These are phyloP conservation scores for Marisa cornuarietis DNA, from an alignment of 1,140 invertebrate species.

Conservation along the genomic window DNA sequence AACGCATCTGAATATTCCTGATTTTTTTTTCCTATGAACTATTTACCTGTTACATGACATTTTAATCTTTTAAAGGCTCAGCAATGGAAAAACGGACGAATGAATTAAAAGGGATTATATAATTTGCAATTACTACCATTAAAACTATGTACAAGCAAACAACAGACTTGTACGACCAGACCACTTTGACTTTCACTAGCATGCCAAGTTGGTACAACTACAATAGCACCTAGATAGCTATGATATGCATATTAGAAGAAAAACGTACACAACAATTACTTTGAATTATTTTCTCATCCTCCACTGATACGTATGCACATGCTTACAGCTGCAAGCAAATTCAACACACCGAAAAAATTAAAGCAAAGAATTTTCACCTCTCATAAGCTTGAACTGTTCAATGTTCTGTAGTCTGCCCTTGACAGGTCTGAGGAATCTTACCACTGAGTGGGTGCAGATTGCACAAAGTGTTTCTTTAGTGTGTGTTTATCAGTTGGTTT, in stretches of 20 bases:
- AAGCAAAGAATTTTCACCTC: not conserved
- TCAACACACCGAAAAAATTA: slow-evolving; percentile 13
- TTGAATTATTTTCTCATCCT: not conserved
- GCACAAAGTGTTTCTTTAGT: too few relatives aligned
- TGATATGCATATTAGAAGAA: not conserved
- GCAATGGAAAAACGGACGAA: not conserved
- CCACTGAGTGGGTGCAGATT: too few relatives aligned
- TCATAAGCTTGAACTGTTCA: too few relatives aligned
- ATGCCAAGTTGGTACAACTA: slow-evolving; percentile 9
- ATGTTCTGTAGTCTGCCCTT: too few relatives aligned
- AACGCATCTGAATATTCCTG: not conserved
- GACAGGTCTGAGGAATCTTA: too few relatives aligned
- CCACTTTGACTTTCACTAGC: slow-evolving; percentile 11
- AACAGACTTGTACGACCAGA: slow-evolving; percentile 12
- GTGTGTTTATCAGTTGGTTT: too few relatives aligned
- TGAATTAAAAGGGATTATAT: not conserved
- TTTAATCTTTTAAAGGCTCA: not conserved
- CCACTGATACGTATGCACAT: not conserved
- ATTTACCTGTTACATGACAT: too few relatives aligned
- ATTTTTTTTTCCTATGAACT: too few relatives aligned
- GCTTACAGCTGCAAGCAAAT: slow-evolving; percentile 8
- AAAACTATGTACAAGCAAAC: slow-evolving; percentile 4
- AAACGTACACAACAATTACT: slow-evolving; percentile 9
- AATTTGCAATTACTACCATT: not conserved
- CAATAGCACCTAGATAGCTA: not conserved